Base-by-base conservation (phyloP, 2,888 invertebrate genomes). In the Euspilapteryx auroguttella region DNA sequence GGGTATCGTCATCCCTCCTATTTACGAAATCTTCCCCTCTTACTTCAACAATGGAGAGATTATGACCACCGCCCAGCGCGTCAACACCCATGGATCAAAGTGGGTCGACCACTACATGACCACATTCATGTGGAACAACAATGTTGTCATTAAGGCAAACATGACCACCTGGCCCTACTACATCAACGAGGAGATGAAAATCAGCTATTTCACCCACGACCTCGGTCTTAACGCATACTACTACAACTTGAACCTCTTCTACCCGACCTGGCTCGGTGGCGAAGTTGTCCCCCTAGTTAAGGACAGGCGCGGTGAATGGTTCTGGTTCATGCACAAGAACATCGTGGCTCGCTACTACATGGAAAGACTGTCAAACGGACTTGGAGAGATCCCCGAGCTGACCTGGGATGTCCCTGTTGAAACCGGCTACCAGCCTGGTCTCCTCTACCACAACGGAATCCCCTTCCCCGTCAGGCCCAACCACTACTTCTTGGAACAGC, bases 181-280 rank as follows among this genome's bases (percentile, higher is more conserved):
- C 28, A 46, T 64, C 36, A 66, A 79, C 44, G 59, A 76, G 2
- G 83, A 85, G 34, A 71, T 79, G 31, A 55, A 73, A 8, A 39
- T 89, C 24, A 62, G 77, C 15, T 89, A 89, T 61, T 88, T 82
- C 65, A 83, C 83, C 10, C 85, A 89, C 45, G 89, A 90, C 51
- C 62, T 84, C 30, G 82, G 79, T 30, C 62, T 86, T 27, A 88
- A 85, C 52, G 44, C 80, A 13, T 80, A 78, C 47, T 85, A 86
- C 62, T 83, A 82, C 54, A 79, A 82, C 47, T 50, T 61, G 37
- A 77, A 81, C 38, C 49, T 85, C 39, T 68, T 80, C 31, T 83
- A 80, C 44, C 85, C 88, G 4, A 76, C 63, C 48, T 86, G 84
- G 82, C 66, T 86, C 45, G 71, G 78, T 33, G 78, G 78, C 30